Percentiles rank a stretch among this genome's conserved stretches.
Evolutionary conservation across 1,140 invertebrate species (phyloP).

Genomic region (Chelonus insularis): DNA sequence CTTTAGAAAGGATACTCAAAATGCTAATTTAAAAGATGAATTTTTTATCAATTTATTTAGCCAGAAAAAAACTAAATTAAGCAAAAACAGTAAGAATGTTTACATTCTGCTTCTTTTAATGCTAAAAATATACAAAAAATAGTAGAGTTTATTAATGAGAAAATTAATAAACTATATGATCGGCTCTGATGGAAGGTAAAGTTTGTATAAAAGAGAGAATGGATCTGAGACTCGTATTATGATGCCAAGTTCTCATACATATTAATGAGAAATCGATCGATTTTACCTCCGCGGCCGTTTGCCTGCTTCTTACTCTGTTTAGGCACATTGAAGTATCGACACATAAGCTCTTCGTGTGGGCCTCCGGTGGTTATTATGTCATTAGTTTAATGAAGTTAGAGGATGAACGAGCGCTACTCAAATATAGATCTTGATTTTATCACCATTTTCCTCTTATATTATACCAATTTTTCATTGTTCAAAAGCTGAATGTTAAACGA

Average conservation of each 20-base stretch:
- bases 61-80: no score
- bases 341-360: slow-evolving; percentile 9
- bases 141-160: background rate
- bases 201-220: background rate
- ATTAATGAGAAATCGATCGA: slow-evolving; percentile 53
- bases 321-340: slow-evolving; percentile 15
- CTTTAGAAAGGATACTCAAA: no score
- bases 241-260: slow-evolving; percentile 52
- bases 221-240: slow-evolving; percentile 5
- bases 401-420: slow-evolving; percentile 11
- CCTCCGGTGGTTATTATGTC: slow-evolving; percentile 25
- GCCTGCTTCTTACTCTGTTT: slow-evolving; percentile 14
- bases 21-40: no score
- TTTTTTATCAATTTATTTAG: no score
- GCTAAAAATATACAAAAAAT: no score
- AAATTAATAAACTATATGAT: slow-evolving; percentile 6
- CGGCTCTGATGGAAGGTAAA: background rate
- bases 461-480: no score
- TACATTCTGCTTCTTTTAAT: no score
- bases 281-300: slow-evolving; percentile 31
- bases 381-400: slow-evolving; percentile 28
- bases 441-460: slow-evolving; percentile 1
- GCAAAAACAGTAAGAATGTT: no score
- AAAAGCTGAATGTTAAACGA: no score
- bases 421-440: background rate